These are phyloP conservation scores for Cataglyphis rosenhaueri DNA, from an alignment of 2,888 invertebrate species.

Conservation along the genomic window DNA sequence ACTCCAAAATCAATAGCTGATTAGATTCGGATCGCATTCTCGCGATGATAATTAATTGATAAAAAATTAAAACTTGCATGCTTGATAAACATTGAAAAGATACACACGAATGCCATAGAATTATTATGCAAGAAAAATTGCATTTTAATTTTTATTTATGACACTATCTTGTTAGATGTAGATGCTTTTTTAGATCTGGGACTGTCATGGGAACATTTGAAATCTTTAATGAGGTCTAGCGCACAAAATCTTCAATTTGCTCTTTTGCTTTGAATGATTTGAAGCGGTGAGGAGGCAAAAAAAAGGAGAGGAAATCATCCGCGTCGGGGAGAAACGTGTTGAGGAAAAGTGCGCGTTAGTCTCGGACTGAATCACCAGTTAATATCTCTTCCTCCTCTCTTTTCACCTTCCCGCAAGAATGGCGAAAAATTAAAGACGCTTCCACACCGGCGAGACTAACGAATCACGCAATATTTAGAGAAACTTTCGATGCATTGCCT, in stretches of 20 bases:
- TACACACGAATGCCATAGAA: background rate
- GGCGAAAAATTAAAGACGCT: conserved; percentile 70
- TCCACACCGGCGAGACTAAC: conserved; percentile 43
- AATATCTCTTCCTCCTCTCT: conserved; percentile 78
- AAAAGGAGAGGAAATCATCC: conserved; percentile 72
- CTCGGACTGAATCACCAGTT: conserved; percentile 85
- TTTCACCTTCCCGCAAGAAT: conserved; percentile 59
- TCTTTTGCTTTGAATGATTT: conserved; percentile 26
- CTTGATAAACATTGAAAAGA: background rate
- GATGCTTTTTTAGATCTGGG: background rate
- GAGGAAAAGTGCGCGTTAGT: conserved; percentile 85
- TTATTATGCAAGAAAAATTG: background rate
- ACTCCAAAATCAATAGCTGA: background rate
- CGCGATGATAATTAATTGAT: background rate
- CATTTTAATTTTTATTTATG: background rate
- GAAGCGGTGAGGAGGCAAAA: conserved; percentile 34
- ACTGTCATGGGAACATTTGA: background rate
- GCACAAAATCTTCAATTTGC: conserved; percentile 15
- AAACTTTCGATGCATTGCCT: conserved; percentile 29
- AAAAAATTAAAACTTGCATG: background rate
- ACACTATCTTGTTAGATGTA: background rate
- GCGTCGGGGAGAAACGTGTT: conserved; percentile 79
- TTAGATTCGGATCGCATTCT: background rate
- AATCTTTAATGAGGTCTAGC: background rate
- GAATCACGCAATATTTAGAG: conserved; percentile 50